Evolutionary conservation across 2,888 invertebrate genomes (phyloP), one percentile per base, ranked within the genome.

Genomic region (Epicampocera succincta): DNA sequence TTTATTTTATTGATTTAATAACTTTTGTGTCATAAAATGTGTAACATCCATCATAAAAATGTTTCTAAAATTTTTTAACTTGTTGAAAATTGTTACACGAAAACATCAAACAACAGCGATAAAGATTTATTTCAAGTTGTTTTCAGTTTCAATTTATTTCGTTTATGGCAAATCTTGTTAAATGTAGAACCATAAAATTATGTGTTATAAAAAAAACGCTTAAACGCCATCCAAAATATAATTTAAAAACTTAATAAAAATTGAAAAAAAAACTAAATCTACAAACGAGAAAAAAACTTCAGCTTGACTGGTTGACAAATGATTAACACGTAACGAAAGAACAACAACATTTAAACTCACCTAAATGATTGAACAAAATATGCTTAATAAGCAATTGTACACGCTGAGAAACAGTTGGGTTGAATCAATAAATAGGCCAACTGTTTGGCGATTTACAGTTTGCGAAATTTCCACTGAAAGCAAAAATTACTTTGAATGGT

Each of bases 291-390:
- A 38, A 52, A 40, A 50, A 75, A 54, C 52, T 60, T 29, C 44
- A 42, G 25, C 25, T 68, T 71, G 68, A 77, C 77, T 63, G 48
- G 48, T 75, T 82, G 82, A 82, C 82, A 82, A 82, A 82, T 82
- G 78, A 78, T 78, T 82, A 82, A 78, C 82, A 82, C 82, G 60
- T 78, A 66, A 13, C 3, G 46, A 50, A 46, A 50, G 65, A 54
- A 6, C 33, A 73, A 17, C 5, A 21, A 40, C 50, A 15, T 4
- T 66, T 54, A 9, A 19, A 42, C 21, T 50, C 3, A 48, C n/a
- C 38, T 25, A 52, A 76, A 69, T 21, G 44, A 11, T 12, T 52
- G 6, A 29, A 54, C 52, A 29, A 40, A 42, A 48, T 56, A 13
- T 50, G 12, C 0, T 38, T 2, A 17, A 6, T 11, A 21, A 0